Percentiles rank a stretch among this genome's conserved stretches.
phyloP scores from a whole-genome alignment of 2,113 vertebrate species.

The Bubo blakistoni region DNA sequence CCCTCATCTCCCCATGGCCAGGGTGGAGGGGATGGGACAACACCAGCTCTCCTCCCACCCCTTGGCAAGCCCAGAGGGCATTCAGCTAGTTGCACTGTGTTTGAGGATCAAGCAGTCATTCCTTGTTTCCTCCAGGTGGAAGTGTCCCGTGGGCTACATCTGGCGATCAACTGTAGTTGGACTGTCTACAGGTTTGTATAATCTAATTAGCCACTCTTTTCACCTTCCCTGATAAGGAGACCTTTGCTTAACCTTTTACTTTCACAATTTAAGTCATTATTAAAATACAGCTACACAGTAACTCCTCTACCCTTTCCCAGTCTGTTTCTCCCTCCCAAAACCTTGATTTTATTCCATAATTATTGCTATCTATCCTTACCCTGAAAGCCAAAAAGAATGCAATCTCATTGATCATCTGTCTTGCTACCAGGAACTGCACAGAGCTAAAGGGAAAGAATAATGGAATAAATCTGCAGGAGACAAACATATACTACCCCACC shows the following conservation, averaged over 20 bases:
- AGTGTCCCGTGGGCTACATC: not conserved
- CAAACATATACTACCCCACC: not conserved
- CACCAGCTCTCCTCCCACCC: not conserved
- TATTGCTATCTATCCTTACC: not conserved
- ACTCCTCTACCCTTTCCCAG: not conserved
- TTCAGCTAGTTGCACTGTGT: not conserved
- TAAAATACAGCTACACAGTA: not conserved
- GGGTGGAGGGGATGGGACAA: not conserved
- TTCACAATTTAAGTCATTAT: slow-evolving; percentile 10
- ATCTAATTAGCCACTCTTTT: slow-evolving; percentile 50
- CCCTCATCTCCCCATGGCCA: not conserved
- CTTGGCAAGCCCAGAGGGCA: not conserved
- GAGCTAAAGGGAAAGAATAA: not conserved
- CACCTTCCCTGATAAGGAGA: slow-evolving; percentile 16
- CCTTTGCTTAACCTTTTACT: slow-evolving; percentile 51
- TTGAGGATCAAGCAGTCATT: not conserved
- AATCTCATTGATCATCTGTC: not conserved
- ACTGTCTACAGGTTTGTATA: slow-evolving; percentile 34
- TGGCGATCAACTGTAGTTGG: slow-evolving; percentile 7
- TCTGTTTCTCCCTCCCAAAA: not conserved
- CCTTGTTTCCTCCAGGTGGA: not conserved
- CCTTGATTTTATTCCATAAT: not conserved
- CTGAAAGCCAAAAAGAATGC: not conserved
- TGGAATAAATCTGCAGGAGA: not conserved
- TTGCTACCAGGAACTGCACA: not conserved